A percentile compares a stretch with the other conserved stretches of the same genome.
Evolutionary conservation across 2,888 invertebrate genomes (phyloP).

Genomic region (Drosophila falleni): DNA sequence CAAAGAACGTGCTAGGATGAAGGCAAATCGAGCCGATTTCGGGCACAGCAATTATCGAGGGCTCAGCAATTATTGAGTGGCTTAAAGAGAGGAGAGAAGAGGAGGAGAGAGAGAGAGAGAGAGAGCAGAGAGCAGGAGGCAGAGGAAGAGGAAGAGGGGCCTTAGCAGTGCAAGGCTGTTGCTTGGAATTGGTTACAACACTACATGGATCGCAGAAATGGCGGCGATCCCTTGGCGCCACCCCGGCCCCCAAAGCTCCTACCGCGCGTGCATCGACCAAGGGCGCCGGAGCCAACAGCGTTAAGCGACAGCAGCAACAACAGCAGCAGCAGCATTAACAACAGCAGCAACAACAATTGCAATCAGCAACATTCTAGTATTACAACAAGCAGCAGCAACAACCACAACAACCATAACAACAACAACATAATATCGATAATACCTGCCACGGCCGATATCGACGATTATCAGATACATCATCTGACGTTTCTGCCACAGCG

Average conservation of each 20-base stretch:
- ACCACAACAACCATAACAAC: constrained; percentile 51
- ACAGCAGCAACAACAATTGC: constrained; percentile 47
- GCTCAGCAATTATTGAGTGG: constrained; percentile 85
- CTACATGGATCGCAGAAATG: constrained; percentile 91
- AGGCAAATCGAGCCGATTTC: constrained; percentile 88
- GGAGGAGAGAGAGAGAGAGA: too few relatives aligned
- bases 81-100: neutral
- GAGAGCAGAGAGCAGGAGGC: too few relatives aligned
- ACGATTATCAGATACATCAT: constrained; percentile 83
- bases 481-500: constrained; percentile 82
- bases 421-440: constrained; percentile 70
- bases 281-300: constrained; percentile 87
- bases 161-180: constrained; percentile 48
- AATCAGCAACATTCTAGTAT: constrained; percentile 70
- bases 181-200: constrained; percentile 73
- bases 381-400: constrained; percentile 50
- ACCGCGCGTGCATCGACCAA: constrained; percentile 89
- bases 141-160: constrained; percentile 10
- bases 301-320: constrained; percentile 64
- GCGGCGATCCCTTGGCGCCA: constrained; percentile 91
- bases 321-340: constrained; percentile 46
- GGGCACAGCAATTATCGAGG: constrained; percentile 86
- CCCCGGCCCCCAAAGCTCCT: constrained; percentile 91
- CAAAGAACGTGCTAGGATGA: constrained; percentile 86
- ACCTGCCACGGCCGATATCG: constrained; percentile 68